Conservation (phyloP, 2,113 vertebrate genomes). For the Dipodomys ordii region DNA sequence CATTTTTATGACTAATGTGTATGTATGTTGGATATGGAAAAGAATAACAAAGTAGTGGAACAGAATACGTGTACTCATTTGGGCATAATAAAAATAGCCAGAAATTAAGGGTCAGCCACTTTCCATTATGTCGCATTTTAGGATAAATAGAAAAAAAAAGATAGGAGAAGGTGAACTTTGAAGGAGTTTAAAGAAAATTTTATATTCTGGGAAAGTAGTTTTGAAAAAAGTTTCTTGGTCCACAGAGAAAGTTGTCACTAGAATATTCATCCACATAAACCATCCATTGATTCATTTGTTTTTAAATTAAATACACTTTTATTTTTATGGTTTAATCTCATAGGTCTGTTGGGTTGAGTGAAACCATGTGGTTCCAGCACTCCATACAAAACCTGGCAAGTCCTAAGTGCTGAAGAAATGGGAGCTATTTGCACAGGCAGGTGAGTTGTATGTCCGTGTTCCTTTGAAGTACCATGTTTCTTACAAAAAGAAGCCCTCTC, state of each 20-base stretch:
- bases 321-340: not conserved
- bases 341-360: not conserved
- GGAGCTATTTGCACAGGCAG: not conserved
- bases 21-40: slow-evolving; percentile 48
- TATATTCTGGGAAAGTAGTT: not conserved
- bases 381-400: rapidly evolving
- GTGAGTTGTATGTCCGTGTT: rapidly evolving
- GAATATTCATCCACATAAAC: not conserved
- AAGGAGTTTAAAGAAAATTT: not conserved
- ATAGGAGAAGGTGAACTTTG: slow-evolving; percentile 7
- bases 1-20: slow-evolving; percentile 73
- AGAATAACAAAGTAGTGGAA: slow-evolving; percentile 62
- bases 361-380: not conserved
- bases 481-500: not conserved
- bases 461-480: rapidly evolving
- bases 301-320: not conserved
- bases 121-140: slow-evolving; percentile 64
- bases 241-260: not conserved
- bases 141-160: slow-evolving; percentile 50
- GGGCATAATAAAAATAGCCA: slow-evolving; percentile 68
- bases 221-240: slow-evolving; percentile 36
- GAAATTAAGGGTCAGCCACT: slow-evolving; percentile 63
- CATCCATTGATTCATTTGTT: not conserved
- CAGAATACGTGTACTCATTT: slow-evolving; percentile 58
- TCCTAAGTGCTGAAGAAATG: not conserved